phyloP scores from a whole-genome alignment of 2,888 invertebrate genomes.

The Autographa pulchrina region DNA sequence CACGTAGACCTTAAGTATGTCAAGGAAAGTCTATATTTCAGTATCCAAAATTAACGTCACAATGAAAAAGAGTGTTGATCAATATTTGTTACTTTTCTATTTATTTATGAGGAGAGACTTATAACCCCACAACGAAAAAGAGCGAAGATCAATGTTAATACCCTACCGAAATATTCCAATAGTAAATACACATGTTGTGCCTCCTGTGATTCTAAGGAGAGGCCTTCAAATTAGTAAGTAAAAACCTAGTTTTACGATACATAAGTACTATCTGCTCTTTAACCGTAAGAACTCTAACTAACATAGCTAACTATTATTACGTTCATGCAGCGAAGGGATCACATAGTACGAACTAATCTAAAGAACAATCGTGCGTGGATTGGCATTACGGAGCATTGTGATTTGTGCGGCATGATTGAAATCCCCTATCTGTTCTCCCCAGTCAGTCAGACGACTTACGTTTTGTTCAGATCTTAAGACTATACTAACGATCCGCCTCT shows the following conservation, averaged over 20 bases:
- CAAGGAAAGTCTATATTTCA: no score
- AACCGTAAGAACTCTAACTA: neutral
- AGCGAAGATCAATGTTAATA: no score
- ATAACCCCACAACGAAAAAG: no score
- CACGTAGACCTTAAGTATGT: no score
- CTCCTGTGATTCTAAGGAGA: no score
- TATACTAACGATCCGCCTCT: neutral
- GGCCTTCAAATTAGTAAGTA: no score
- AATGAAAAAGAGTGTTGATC: no score
- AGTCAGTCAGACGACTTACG: neutral
- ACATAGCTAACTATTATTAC: conserved; percentile 27
- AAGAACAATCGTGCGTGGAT: conserved; percentile 30
- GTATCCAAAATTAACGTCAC: no score
- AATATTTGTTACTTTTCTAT: no score
- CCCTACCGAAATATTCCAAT: no score
- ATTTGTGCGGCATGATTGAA: conserved; percentile 33
- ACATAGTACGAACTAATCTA: conserved; percentile 18
- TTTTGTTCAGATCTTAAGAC: neutral
- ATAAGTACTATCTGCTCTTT: neutral
- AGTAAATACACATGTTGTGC: no score
- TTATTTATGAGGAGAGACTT: no score
- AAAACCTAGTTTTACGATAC: neutral
- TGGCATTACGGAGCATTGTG: conserved; percentile 21
- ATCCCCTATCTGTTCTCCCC: conserved; percentile 17
- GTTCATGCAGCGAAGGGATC: neutral